Base-by-base conservation (phyloP, 2,888 invertebrate genomes). In the Tenthredo scrophulariae region DNA sequence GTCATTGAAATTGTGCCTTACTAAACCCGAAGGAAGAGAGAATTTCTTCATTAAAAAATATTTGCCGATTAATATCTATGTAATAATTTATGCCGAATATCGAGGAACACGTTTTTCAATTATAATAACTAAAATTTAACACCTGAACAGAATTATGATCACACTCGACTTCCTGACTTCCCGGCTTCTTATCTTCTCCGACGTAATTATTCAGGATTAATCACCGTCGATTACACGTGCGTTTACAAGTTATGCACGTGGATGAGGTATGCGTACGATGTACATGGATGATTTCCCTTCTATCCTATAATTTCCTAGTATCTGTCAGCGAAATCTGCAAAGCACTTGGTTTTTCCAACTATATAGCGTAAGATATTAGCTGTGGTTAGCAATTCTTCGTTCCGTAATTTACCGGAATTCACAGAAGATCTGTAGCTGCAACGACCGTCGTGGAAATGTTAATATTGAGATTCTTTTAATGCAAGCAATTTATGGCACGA, bases 131-230 rank as follows among this genome's bases (percentile, higher is more conserved):
- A 74, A 40, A 43, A 74, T 74, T 43, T 74, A n/a, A 43, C 40
- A 43, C 22, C 43, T 74, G 43, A 29, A 40, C 43, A 22, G 72
- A 43, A 74, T 74, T 33, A 43, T 43, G 43, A 22, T 70, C 10
- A 74, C 13, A 74, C 72, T 10, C 15, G 72, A 74, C 72, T 74
- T 26, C 29, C 62, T 26, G 62, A 62, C 62, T 62, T 37, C 40
- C 43, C n/a, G 15, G 72, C 72, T 43, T 22, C 40, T 74, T 74
- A 74, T 43, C 72, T 74, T 74, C 43, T n/a, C 40, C 72, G 72
- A 74, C 43, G 72, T 74, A 43, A 74, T 74, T 74, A 74, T 74
- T 74, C 43, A 74, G 22, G 40, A 74, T 74, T 74, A 74, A 74
- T 74, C 72, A 74, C 72, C 72, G 72, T 74, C 72, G 43, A 74